These are phyloP conservation scores for Nycteola revayana DNA, from an alignment of 2,888 invertebrate genomes.

Conservation along the genomic window DNA sequence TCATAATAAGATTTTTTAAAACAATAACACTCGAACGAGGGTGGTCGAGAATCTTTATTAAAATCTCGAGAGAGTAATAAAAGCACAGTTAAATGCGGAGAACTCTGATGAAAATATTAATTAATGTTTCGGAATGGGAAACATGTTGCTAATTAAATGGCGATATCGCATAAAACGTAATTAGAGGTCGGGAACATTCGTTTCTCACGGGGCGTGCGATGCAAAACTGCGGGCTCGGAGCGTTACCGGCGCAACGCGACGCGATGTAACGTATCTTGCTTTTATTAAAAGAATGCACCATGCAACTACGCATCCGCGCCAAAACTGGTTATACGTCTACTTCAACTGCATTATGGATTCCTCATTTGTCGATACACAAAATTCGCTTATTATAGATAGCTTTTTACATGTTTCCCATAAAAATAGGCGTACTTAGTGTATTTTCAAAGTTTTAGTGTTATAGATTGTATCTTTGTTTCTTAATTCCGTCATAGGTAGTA, in stretches of 20 bases:
- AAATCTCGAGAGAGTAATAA: slow-evolving; percentile 79
- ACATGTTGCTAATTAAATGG: slow-evolving; percentile 81
- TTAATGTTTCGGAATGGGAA: slow-evolving; percentile 80
- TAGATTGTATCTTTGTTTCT: too few relatives aligned
- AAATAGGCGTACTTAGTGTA: too few relatives aligned
- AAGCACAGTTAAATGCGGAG: slow-evolving; percentile 79
- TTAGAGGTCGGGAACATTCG: slow-evolving; percentile 76
- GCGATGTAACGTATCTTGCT: slow-evolving; percentile 40
- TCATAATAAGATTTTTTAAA: slow-evolving; percentile 69
- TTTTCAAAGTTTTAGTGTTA: too few relatives aligned
- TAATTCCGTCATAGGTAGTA: too few relatives aligned
- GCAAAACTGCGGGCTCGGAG: slow-evolving; percentile 17
- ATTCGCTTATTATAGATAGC: slow-evolving; percentile 52
- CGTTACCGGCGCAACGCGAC: slow-evolving; percentile 15
- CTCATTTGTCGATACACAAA: slow-evolving; percentile 48
- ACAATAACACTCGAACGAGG: slow-evolving; percentile 70
- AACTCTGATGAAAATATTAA: slow-evolving; percentile 81
- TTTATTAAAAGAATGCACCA: slow-evolving; percentile 65
- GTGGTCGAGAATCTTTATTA: slow-evolving; percentile 80
- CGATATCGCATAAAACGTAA: slow-evolving; percentile 81
- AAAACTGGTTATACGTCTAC: slow-evolving; percentile 65
- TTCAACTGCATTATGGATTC: slow-evolving; percentile 46
- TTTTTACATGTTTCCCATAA: too few relatives aligned
- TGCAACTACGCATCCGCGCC: slow-evolving; percentile 39
- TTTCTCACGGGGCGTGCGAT: slow-evolving; percentile 70